Conservation (phyloP, 2,113 vertebrate genomes). For the Brachypodius melanocephalos region DNA sequence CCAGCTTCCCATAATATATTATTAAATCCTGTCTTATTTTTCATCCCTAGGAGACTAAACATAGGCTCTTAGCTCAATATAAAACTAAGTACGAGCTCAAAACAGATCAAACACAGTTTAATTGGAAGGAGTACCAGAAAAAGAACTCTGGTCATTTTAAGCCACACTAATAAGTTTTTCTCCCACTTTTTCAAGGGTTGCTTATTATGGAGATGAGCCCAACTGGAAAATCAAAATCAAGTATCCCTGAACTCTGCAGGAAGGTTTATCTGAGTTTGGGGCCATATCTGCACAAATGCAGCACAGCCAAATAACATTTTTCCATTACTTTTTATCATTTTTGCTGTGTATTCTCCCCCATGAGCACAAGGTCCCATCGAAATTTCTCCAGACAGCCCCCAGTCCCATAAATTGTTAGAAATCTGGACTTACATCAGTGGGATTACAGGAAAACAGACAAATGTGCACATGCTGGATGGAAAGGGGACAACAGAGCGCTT, state of each 20-base stretch:
- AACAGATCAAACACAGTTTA: constrained; percentile 1
- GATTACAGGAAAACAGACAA: constrained; percentile 71
- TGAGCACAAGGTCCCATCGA: constrained; percentile 10
- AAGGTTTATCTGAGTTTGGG: constrained; percentile 14
- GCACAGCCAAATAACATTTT: constrained; percentile 18
- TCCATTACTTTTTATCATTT: constrained; percentile 61
- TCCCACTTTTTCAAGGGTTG: neutral
- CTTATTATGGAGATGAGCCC: constrained; percentile 43
- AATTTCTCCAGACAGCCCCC: neutral
- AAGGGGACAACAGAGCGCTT: constrained; percentile 65
- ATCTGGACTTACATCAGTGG: constrained; percentile 49
- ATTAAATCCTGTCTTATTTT: constrained; percentile 21
- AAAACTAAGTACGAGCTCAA: constrained; percentile 1
- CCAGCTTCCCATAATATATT: neutral
- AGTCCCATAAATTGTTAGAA: constrained; percentile 20
- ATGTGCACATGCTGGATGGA: constrained; percentile 52
- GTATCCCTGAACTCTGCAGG: constrained; percentile 46
- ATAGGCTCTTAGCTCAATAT: constrained; percentile 13
- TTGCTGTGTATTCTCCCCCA: neutral
- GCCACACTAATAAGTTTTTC: neutral
- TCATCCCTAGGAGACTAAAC: constrained; percentile 29
- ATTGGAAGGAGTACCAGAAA: neutral
- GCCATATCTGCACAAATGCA: neutral
- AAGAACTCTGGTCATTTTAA: neutral
- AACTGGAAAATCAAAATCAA: constrained; percentile 16